Base-by-base conservation (phyloP, 2,113 vertebrate species). In the Corythornis madagascariensis region DNA sequence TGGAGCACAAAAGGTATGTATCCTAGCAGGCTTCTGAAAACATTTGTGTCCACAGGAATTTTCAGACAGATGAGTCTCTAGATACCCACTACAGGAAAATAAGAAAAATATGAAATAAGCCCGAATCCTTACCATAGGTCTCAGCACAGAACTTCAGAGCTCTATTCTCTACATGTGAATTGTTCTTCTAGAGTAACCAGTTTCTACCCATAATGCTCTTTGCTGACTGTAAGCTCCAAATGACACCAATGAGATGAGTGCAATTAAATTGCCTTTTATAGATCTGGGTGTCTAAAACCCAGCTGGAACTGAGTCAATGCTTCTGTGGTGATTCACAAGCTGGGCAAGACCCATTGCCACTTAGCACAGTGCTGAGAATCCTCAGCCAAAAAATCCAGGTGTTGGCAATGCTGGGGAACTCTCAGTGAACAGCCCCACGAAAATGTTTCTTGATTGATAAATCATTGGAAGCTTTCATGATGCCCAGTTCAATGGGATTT, bases 391-490 rank as follows among this genome's bases (percentile, higher is more conserved):
- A 86, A 38, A 19, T 52, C 65, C 42, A 73, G 66, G 78, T 53
- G n/a, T 73, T 33, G 53, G 28, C 50, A 55, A 79, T 33, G 50
- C 66, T 47, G 63, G 55, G 78, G 50, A 86, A 57, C 0, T 0
- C 10, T 75, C 3, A 78, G 61, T 0, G 0, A 93, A 33, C 21
- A 33, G 45, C 45, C 67, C 33, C 1, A 3, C 1, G 0, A 87
- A 93, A 93, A 82, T 28, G 74, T 31, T 14, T 83, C 33, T 66
- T 59, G 16, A 84, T 86, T 81, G 55, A 45, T 55, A 85, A 93
- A 56, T 82, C 38, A 74, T 13, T 79, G 75, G 43, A 80, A 80
- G 21, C 33, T 91, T 93, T 83, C 0, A 0, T 35, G 84, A 52
- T 66, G 60, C 56, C 65, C 33, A 52, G 75, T 60, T 86, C 52